Percentiles rank a stretch among this genome's conserved stretches.
Evolutionary conservation across 2,797 vertebrate genomes (phyloP).

Genomic region (Rhabdomys pumilio): DNA sequence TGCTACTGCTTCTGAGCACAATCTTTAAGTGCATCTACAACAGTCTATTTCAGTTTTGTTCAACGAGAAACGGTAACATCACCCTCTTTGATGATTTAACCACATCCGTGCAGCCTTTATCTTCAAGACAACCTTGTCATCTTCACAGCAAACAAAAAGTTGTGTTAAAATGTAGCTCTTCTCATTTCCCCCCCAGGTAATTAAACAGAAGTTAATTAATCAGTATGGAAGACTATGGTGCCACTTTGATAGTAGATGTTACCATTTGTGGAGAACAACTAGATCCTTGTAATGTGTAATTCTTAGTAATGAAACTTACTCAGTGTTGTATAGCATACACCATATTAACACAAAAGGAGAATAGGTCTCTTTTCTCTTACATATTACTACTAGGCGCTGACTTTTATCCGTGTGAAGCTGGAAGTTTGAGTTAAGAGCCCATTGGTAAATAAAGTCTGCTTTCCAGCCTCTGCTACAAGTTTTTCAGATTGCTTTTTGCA

Average conservation of each 20-base stretch:
- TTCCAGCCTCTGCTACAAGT: neutral
- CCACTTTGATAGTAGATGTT: neutral
- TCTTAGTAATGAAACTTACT: constrained; percentile 17
- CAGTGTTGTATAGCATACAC: neutral
- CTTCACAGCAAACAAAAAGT: constrained; percentile 70
- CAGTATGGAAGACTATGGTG: neutral
- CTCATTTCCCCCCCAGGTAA: neutral
- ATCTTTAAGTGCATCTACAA: neutral
- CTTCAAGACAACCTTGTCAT: constrained; percentile 25
- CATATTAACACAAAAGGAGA: constrained; percentile 30
- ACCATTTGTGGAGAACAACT: constrained; percentile 10
- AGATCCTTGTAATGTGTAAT: neutral
- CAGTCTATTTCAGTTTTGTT: constrained; percentile 9
- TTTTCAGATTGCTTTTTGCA: neutral
- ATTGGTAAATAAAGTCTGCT: constrained; percentile 12
- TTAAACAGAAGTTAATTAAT: constrained; percentile 4
- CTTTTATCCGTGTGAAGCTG: neutral
- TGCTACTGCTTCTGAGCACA: neutral
- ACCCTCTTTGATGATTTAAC: constrained; percentile 37
- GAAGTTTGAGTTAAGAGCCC: neutral
- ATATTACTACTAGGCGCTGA: neutral
- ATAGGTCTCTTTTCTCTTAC: neutral
- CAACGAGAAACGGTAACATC: constrained; percentile 61
- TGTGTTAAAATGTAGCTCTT: constrained; percentile 40
- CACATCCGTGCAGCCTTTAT: constrained; percentile 73